These are phyloP conservation scores for Saccostrea glomerata DNA, from an alignment of 1,140 invertebrate species.

Conservation along the genomic window DNA sequence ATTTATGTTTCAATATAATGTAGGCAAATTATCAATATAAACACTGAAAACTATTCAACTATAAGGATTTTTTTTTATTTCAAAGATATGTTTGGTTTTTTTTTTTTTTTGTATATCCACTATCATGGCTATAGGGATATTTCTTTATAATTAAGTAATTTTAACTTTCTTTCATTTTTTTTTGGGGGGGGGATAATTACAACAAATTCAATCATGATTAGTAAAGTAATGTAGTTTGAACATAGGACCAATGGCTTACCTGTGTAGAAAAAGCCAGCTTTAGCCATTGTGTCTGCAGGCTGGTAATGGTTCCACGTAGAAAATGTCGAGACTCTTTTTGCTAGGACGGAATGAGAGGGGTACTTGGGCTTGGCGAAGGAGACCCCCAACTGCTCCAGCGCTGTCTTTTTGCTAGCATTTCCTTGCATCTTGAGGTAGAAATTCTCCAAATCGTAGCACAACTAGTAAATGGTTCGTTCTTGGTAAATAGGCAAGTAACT, in stretches of 20 bases:
- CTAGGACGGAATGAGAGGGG: neutral
- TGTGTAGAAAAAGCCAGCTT: conserved; percentile 39
- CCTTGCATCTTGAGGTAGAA: neutral
- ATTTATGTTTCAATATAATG: conserved; percentile 71
- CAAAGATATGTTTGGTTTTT: too few relatives aligned
- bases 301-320: neutral
- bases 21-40: too few relatives aligned
- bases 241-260: neutral
- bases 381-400: neutral
- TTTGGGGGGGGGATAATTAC: too few relatives aligned
- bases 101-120: too few relatives aligned
- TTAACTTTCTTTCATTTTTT: too few relatives aligned
- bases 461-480: neutral
- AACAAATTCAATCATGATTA: too few relatives aligned
- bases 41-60: too few relatives aligned
- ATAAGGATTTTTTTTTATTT: too few relatives aligned
- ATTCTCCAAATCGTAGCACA: conserved; percentile 6
- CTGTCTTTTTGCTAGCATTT: neutral
- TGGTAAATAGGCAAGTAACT: too few relatives aligned
- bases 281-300: neutral
- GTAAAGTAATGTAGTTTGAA: too few relatives aligned
- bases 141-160: too few relatives aligned
- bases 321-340: neutral
- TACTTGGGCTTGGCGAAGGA: conserved; percentile 19
- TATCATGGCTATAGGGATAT: too few relatives aligned